Percentiles rank a stretch among this genome's conserved stretches.
Conservation (phyloP, 1,140 invertebrate species). For the Pinna nobilis region DNA sequence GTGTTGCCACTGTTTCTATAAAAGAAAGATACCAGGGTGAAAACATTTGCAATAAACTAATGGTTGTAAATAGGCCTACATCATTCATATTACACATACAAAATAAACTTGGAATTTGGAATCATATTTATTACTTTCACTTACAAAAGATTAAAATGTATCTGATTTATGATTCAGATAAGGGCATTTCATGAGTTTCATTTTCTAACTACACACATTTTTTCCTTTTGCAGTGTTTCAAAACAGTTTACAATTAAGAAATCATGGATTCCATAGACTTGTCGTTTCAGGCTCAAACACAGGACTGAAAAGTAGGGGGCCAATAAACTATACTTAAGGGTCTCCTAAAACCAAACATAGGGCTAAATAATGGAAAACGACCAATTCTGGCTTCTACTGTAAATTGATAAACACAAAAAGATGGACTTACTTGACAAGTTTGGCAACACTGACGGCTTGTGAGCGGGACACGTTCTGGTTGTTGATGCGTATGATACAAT, state of each 20-base stretch:
- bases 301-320: no score
- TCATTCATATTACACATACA: background rate
- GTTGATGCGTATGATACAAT: slow-evolving; percentile 93
- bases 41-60: background rate
- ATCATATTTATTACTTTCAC: background rate
- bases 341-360: no score
- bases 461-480: slow-evolving; percentile 81
- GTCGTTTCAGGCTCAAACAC: no score
- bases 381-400: background rate
- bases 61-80: background rate
- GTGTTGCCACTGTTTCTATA: slow-evolving; percentile 51
- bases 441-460: slow-evolving; percentile 70
- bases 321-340: no score
- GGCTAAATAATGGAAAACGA: background rate
- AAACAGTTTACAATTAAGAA: no score
- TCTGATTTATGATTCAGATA: no score
- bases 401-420: background rate
- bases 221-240: no score
- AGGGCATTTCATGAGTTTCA: no score
- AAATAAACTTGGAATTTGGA: background rate
- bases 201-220: no score
- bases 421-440: slow-evolving; percentile 71
- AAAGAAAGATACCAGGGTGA: slow-evolving; percentile 26
- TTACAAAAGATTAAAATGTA: no score
- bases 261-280: no score